A percentile compares a stretch with the other conserved stretches of the same genome.
phyloP scores from a whole-genome alignment of 1,140 invertebrate genomes.

The Drosophila fuyamai region DNA sequence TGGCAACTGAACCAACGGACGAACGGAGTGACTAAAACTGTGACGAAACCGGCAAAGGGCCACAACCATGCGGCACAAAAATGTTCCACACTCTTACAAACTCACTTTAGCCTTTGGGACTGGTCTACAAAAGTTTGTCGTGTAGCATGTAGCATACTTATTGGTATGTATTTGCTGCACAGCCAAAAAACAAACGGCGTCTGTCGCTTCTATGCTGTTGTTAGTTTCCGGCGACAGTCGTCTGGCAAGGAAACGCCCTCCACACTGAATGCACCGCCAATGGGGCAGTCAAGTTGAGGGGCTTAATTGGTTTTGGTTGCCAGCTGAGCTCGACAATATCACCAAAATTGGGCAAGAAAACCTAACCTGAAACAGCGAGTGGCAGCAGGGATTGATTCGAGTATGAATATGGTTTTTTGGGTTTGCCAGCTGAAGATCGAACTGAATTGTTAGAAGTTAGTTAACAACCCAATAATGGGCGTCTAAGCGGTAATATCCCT shows the following conservation, averaged over 20 bases:
- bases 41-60: slow-evolving; percentile 21
- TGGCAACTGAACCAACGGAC: slow-evolving; percentile 50
- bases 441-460: no score
- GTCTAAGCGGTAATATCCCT: no score
- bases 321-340: slow-evolving; percentile 8
- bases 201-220: slow-evolving; percentile 9
- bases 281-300: neutral
- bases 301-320: slow-evolving; percentile 31
- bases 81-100: slow-evolving; percentile 34
- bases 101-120: slow-evolving; percentile 18
- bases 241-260: slow-evolving; percentile 23
- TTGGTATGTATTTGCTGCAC: slow-evolving; percentile 38
- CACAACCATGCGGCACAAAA: slow-evolving; percentile 38
- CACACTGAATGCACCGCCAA: neutral
- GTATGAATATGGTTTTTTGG: no score
- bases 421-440: no score
- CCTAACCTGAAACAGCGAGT: slow-evolving; percentile 6
- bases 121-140: slow-evolving; percentile 42
- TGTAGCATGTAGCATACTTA: slow-evolving; percentile 67
- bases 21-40: slow-evolving; percentile 29
- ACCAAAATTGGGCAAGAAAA: neutral
- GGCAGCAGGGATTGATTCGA: no score
- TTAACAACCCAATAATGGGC: no score
- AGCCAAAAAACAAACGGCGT: slow-evolving; percentile 34
- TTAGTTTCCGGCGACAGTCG: slow-evolving; percentile 54